Base-by-base conservation (phyloP, 2,888 invertebrate species). In the Leucophenga maculata region DNA sequence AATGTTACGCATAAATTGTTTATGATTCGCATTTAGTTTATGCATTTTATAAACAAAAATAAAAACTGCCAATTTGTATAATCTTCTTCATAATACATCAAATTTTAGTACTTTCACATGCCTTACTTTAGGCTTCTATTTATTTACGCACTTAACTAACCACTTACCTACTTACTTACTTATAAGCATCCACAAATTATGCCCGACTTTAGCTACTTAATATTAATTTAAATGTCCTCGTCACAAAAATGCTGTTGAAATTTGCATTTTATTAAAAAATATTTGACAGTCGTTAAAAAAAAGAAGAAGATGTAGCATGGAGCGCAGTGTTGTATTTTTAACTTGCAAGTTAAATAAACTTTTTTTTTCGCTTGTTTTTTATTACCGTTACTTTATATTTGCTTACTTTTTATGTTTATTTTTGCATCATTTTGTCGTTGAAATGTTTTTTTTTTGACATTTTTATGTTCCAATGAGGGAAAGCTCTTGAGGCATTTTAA, bases 191-290 rank as follows among this genome's bases (percentile, higher is more conserved):
- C 9, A 9, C 54, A 20, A 8, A 54, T 54, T 11, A 18, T 20
- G 11, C 11, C 6, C 11, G 9, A 54, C n/a, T 8, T 20, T 18
- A 18, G 16, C 9, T 2, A 9, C 60, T 60, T 39, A n/a, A n/a
- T n/a, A 60, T 44, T 39, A 44, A 60, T 60, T 60, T 60, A 18
- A 60, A 60, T 60, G 32, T 18, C 9, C 20, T 18, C 39, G 11
- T 44, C 31, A 60, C 31, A 60, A 39, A 39, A 8, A 39, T 44
- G 13, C 39, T 39, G 11, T 11, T 11, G 11, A 9, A 60, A 20
- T 44, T 39, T 18, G 18, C 16, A 60, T 60, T 44, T 60, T 60
- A 60, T 60, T 60, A 60, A 16, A 57, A 60, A 18, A 60, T 44
- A 18, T 55, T 26, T 55, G 6, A 18, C 6, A 55, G 55, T 55